Percentiles rank a stretch among this genome's conserved stretches.
phyloP scores from a whole-genome alignment of 2,797 vertebrate species.

The Sebastes matsubarae region DNA sequence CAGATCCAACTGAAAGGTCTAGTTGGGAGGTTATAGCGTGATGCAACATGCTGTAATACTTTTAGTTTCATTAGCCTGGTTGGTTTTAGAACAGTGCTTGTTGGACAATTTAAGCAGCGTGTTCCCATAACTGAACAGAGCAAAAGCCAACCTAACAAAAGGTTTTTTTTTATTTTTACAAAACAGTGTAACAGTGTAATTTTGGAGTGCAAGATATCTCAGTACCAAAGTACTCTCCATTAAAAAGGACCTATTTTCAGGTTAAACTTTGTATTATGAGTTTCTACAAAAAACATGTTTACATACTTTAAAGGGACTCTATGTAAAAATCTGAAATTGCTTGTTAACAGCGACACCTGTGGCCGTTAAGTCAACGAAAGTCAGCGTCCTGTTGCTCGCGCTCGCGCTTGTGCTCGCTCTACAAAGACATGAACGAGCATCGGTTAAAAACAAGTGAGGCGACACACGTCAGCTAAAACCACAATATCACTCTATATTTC shows the following conservation, averaged over 20 bases:
- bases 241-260: neutral
- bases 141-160: neutral
- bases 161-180: neutral
- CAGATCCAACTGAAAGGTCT: neutral
- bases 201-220: neutral
- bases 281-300: too few relatives aligned
- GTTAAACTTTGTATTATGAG: too few relatives aligned
- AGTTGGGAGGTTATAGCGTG: neutral
- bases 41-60: constrained; percentile 9
- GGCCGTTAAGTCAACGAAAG: too few relatives aligned
- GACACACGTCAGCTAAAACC: too few relatives aligned
- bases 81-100: neutral
- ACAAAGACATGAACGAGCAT: too few relatives aligned
- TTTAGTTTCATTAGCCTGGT: neutral
- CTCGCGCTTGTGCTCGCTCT: too few relatives aligned
- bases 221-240: neutral
- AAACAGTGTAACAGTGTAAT: neutral
- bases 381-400: too few relatives aligned
- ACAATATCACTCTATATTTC: too few relatives aligned
- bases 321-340: too few relatives aligned
- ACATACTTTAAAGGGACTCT: too few relatives aligned
- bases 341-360: too few relatives aligned
- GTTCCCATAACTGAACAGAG: neutral
- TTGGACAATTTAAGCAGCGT: neutral
- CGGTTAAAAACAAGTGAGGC: too few relatives aligned